A percentile compares a stretch with the other conserved stretches of the same genome.
phyloP scores from a whole-genome alignment of 2,797 vertebrate genomes.

The Astyanax mexicanus region DNA sequence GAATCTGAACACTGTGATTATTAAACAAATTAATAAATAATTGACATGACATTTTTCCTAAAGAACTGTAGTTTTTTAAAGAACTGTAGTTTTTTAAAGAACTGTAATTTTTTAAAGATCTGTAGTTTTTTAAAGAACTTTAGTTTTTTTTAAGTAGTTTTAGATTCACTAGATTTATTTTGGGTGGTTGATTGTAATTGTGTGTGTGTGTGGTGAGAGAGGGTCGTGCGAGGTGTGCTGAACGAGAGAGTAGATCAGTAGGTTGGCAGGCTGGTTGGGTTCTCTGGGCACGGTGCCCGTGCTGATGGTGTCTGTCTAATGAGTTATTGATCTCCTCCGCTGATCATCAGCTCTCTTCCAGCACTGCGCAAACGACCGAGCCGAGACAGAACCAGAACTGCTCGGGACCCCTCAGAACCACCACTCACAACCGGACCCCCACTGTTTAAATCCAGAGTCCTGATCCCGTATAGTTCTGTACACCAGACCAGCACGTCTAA shows the following conservation, averaged over 20 bases:
- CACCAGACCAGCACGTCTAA: too few relatives aligned
- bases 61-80: too few relatives aligned
- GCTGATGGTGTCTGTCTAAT: conserved; percentile 76
- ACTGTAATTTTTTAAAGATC: too few relatives aligned
- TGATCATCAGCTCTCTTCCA: conserved; percentile 75
- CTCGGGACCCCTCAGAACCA: conserved; percentile 52
- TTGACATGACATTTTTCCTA: too few relatives aligned
- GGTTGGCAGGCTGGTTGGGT: conserved; percentile 63
- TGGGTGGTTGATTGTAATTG: neutral
- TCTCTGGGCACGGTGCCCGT: conserved; percentile 61
- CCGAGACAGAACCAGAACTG: conserved; percentile 64
- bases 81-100: too few relatives aligned
- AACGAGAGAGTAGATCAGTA: conserved; percentile 44
- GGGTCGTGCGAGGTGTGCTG: neutral
- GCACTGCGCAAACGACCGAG: conserved; percentile 76
- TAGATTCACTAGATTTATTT: too few relatives aligned
- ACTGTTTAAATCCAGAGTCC: neutral
- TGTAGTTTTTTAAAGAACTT: too few relatives aligned
- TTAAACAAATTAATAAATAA: too few relatives aligned
- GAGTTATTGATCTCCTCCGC: conserved; percentile 78
- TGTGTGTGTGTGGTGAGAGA: neutral
- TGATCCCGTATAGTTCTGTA: too few relatives aligned
- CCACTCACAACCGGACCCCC: conserved; percentile 9
- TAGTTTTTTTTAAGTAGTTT: too few relatives aligned
- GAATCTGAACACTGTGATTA: too few relatives aligned